phyloP scores from a whole-genome alignment of 1,140 invertebrate genomes.

The Bombus affinis region DNA sequence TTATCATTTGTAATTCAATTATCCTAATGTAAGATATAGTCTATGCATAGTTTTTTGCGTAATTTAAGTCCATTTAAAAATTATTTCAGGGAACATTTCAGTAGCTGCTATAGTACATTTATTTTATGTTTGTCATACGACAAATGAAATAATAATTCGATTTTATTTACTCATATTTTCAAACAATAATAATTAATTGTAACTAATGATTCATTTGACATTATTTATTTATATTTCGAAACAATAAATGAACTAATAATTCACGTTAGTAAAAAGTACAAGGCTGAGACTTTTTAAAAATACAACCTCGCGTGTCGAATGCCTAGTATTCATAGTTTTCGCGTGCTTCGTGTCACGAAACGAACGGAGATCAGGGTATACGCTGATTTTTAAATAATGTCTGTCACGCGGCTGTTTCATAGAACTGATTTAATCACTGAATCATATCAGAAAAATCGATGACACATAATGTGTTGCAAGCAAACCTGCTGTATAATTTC shows the following conservation, averaged over 20 bases:
- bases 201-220: too few species aligned
- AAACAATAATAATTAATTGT: too few species aligned
- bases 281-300: constrained; percentile 47
- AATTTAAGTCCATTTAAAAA: too few species aligned
- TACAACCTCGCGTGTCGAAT: constrained; percentile 55
- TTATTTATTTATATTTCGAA: background rate
- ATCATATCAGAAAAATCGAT: constrained; percentile 30
- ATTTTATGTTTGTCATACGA: too few species aligned
- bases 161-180: too few species aligned
- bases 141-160: too few species aligned
- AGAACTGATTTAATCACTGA: constrained; percentile 22
- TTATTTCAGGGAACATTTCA: too few species aligned
- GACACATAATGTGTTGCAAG: background rate
- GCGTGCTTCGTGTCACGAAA: background rate
- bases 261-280: background rate
- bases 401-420: constrained; percentile 20
- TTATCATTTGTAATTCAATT: too few species aligned
- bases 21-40: too few species aligned
- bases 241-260: background rate
- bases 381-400: constrained; percentile 62
- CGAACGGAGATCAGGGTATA: constrained; percentile 22
- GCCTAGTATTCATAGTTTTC: constrained; percentile 1
- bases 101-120: too few species aligned
- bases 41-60: too few species aligned
- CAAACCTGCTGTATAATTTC: background rate